phyloP scores from a whole-genome alignment of 1,140 invertebrate genomes.

The Sweltsa coloradensis region DNA sequence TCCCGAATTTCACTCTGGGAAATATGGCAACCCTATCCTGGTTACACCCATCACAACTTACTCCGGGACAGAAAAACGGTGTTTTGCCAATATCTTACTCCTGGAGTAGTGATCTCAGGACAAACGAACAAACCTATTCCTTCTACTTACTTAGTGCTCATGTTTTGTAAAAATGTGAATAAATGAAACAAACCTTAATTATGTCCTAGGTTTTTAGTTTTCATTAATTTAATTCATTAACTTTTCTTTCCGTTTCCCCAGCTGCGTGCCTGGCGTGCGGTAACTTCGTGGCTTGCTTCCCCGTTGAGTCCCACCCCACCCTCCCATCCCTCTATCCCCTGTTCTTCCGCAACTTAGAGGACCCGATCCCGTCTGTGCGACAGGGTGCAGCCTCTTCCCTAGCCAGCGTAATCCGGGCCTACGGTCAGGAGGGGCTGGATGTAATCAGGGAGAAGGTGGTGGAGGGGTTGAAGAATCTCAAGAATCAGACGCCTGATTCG shows the following conservation, averaged over 20 bases:
- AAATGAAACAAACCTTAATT: background rate
- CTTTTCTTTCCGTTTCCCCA: constrained; percentile 22
- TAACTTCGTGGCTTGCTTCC: constrained; percentile 38
- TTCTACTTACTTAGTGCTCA: background rate
- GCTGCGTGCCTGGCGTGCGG: constrained; percentile 46
- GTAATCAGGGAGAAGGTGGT: constrained; percentile 20
- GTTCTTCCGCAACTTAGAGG: constrained; percentile 39
- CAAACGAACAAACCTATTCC: too few relatives aligned
- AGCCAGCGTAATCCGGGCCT: constrained; percentile 35
- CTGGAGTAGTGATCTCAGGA: too few relatives aligned
- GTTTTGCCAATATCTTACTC: too few relatives aligned
- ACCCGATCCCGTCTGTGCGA: constrained; percentile 40
- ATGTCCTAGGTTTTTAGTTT: background rate
- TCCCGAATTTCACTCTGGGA: too few relatives aligned
- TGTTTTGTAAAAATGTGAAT: background rate
- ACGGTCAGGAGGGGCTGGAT: constrained; percentile 27
- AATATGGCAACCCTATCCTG: too few relatives aligned
- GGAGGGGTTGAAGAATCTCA: constrained; percentile 22
- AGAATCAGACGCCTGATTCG: constrained; percentile 28
- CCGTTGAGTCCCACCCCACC: constrained; percentile 31
- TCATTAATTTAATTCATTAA: background rate
- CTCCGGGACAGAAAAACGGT: too few relatives aligned
- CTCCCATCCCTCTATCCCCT: constrained; percentile 34
- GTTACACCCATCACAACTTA: too few relatives aligned
- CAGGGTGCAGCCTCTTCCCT: constrained; percentile 40